Evolutionary conservation across 2,888 invertebrate species (phyloP).

Genomic region (Agrypnus murinus): DNA sequence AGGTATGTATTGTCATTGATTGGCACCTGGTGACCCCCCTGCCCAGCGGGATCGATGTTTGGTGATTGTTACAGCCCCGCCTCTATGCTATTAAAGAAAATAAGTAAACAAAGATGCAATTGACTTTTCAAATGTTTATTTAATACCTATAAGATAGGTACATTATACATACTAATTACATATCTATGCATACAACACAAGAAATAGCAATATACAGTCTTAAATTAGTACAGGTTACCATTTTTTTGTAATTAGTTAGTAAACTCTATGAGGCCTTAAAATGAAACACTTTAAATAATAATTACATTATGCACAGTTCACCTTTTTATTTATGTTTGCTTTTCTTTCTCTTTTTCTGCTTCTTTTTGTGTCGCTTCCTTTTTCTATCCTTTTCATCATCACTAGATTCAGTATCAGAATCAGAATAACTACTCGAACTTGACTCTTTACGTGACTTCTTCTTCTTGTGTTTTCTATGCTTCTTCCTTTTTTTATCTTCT

Average conservation of each 20-base stretch:
- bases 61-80: too few species aligned
- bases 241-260: slow-evolving; percentile 7
- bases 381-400: slow-evolving; percentile 81
- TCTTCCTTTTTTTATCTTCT: slow-evolving; percentile 67
- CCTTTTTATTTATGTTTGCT: slow-evolving; percentile 74
- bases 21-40: too few species aligned
- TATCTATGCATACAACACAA: slow-evolving; percentile 7
- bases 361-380: slow-evolving; percentile 81
- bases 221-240: slow-evolving; percentile 16
- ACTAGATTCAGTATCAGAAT: slow-evolving; percentile 78
- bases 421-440: slow-evolving; percentile 79
- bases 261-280: slow-evolving; percentile 20
- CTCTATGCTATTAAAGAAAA: too few species aligned
- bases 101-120: too few species aligned
- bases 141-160: slow-evolving; percentile 19
- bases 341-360: slow-evolving; percentile 84
- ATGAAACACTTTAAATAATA: not conserved
- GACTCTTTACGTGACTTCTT: slow-evolving; percentile 77
- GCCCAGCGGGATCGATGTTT: too few species aligned
- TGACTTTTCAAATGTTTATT: slow-evolving; percentile 1
- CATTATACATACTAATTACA: slow-evolving; percentile 15
- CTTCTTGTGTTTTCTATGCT: slow-evolving; percentile 71
- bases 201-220: slow-evolving; percentile 17
- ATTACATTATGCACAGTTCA: not conserved
- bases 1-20: too few species aligned